A percentile compares a stretch with the other conserved stretches of the same genome.
These are phyloP conservation scores for Pongo abelii DNA, from an alignment of 2,113 vertebrate species.

Conservation along the genomic window DNA sequence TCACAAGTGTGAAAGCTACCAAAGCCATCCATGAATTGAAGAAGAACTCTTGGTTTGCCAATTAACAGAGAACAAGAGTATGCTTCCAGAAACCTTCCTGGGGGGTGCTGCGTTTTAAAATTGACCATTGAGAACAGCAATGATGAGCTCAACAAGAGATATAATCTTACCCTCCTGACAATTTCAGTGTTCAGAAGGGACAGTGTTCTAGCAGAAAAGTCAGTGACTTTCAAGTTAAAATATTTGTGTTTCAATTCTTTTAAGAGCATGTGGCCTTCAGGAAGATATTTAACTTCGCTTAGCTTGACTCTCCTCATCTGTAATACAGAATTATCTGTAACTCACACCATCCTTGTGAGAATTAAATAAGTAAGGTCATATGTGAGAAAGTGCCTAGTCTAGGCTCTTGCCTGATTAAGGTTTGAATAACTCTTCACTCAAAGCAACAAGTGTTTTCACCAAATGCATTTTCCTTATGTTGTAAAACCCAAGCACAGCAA, in stretches of 20 bases:
- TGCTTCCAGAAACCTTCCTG: not conserved
- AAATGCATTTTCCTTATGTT: not conserved
- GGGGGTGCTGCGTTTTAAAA: not conserved
- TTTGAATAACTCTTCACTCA: not conserved
- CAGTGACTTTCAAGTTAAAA: not conserved
- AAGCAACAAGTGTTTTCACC: not conserved
- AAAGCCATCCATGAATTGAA: not conserved
- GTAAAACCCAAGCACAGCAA: not conserved
- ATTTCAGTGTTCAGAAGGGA: not conserved
- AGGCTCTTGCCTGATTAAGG: not conserved
- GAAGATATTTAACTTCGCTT: not conserved
- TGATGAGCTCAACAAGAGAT: not conserved
- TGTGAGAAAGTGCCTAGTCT: not conserved
- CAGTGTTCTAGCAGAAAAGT: not conserved
- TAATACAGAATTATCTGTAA: not conserved
- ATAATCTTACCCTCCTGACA: not conserved
- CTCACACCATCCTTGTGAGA: not conserved
- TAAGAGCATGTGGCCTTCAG: not conserved
- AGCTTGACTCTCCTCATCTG: not conserved
- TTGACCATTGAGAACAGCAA: not conserved
- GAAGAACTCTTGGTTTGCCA: not conserved
- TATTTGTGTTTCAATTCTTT: not conserved
- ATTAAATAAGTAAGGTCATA: not conserved
- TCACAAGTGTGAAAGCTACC: not conserved
- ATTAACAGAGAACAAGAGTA: not conserved